Conservation (phyloP, 1,140 invertebrate species). For the Ceratosolen solmsi region DNA sequence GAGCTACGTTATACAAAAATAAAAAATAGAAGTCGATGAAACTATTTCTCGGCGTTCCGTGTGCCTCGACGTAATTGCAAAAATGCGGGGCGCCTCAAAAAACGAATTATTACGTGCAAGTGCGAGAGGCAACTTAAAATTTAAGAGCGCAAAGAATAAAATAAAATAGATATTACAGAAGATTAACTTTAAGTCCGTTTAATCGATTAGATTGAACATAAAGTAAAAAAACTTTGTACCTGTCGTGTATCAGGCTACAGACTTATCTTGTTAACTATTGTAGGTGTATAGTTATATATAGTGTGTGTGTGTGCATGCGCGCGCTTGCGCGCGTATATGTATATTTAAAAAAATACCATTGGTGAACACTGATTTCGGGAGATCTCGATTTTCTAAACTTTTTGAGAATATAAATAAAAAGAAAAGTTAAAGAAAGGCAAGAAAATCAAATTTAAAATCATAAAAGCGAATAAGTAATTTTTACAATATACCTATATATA, state of each 20-base stretch:
- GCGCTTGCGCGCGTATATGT: too few species aligned
- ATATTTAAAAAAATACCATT: constrained; percentile 60
- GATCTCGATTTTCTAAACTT: constrained; percentile 44
- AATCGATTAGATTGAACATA: constrained; percentile 55
- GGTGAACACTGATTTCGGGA: constrained; percentile 64
- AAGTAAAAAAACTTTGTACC: constrained; percentile 56
- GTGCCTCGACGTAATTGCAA: constrained; percentile 43
- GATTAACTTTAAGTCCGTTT: constrained; percentile 63
- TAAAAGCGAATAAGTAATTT: constrained; percentile 22
- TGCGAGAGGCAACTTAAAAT: constrained; percentile 36
- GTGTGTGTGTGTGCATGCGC: neutral
- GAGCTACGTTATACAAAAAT: constrained; percentile 20
- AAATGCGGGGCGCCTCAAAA: constrained; percentile 34
- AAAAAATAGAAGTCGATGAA: constrained; percentile 46
- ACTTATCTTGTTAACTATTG: constrained; percentile 72
- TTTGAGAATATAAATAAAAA: neutral
- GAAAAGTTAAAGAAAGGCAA: neutral
- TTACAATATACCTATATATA: constrained; percentile 17
- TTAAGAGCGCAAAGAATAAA: constrained; percentile 35
- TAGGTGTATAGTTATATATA: constrained; percentile 67
- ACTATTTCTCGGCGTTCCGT: constrained; percentile 50
- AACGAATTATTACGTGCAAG: constrained; percentile 21
- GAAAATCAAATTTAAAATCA: constrained; percentile 7
- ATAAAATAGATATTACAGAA: constrained; percentile 57
- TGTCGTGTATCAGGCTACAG: constrained; percentile 56